A percentile compares a stretch with the other conserved stretches of the same genome.
phyloP scores from a whole-genome alignment of 2,888 invertebrate genomes.

The Zhuqinia jingwanae region DNA sequence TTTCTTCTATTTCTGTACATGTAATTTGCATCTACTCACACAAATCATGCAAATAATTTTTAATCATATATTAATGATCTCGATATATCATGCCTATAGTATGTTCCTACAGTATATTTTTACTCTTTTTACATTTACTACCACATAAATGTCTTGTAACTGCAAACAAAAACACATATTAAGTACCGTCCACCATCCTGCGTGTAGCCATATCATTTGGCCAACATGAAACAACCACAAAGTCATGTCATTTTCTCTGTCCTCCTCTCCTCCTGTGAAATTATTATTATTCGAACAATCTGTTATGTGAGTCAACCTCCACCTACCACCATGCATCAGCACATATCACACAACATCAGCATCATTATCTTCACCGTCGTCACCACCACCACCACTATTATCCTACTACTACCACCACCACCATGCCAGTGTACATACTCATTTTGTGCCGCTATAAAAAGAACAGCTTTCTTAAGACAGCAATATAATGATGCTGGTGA shows the following conservation, averaged over 20 bases:
- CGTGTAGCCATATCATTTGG: too few species aligned
- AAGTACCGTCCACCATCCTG: too few species aligned
- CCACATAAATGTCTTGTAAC: too few species aligned
- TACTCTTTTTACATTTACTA: not conserved
- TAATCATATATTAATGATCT: not conserved
- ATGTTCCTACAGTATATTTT: not conserved
- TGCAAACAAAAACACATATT: too few species aligned
- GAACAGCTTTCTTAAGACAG: constrained; percentile 21
- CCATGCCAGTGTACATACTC: constrained; percentile 24
- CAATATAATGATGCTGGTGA: not conserved
- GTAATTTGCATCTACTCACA: too few species aligned
- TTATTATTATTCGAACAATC: too few species aligned
- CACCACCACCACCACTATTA: not conserved
- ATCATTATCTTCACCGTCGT: not conserved
- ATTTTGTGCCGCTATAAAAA: not conserved
- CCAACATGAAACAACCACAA: not conserved
- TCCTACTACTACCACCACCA: not conserved
- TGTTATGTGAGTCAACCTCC: constrained; percentile 39
- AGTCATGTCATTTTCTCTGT: not conserved
- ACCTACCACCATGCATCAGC: constrained; percentile 31
- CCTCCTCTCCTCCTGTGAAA: constrained; percentile 18
- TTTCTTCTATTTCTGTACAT: too few species aligned
- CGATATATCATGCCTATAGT: not conserved
- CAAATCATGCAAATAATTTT: not conserved
- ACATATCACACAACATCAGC: constrained; percentile 4